phyloP scores from a whole-genome alignment of 2,888 invertebrate species.

The Cistogaster globosa region DNA sequence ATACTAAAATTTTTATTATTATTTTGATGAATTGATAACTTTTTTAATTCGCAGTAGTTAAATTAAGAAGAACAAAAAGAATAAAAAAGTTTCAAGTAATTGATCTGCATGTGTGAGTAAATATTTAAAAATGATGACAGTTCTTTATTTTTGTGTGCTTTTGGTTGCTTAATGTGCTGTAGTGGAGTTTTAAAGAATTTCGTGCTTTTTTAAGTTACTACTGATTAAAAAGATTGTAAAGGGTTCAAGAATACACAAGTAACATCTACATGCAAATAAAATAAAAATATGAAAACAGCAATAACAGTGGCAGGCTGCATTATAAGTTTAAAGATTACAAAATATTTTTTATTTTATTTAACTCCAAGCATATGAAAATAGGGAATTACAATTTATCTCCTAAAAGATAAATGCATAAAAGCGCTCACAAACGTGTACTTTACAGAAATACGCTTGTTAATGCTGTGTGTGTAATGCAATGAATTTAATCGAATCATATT shows the following conservation, averaged over 20 bases:
- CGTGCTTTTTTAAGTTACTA: conserved; percentile 57
- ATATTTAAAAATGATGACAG: conserved; percentile 37
- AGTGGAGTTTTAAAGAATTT: conserved; percentile 52
- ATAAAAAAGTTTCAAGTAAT: conserved; percentile 52
- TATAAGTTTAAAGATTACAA: conserved; percentile 32
- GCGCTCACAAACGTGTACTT: neutral
- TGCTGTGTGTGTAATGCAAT: conserved; percentile 32
- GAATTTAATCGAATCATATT: conserved; percentile 29
- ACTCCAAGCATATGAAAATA: conserved; percentile 21
- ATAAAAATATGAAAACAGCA: conserved; percentile 26
- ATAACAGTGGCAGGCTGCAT: conserved; percentile 37
- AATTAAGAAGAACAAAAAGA: conserved; percentile 40
- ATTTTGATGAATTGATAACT: conserved; percentile 66
- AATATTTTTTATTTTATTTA: conserved; percentile 25
- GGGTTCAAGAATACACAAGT: conserved; percentile 43
- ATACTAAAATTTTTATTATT: conserved; percentile 4
- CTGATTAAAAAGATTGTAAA: conserved; percentile 58
- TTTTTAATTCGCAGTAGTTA: conserved; percentile 57
- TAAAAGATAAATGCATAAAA: conserved; percentile 20
- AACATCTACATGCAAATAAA: conserved; percentile 30
- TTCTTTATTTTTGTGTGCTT: conserved; percentile 39
- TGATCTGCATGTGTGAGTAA: conserved; percentile 60
- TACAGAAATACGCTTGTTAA: conserved; percentile 17
- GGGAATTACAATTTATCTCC: conserved; percentile 39
- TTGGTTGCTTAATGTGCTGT: conserved; percentile 10